Base-by-base conservation (phyloP, 2,113 vertebrate genomes). In the Vidua chalybeata region DNA sequence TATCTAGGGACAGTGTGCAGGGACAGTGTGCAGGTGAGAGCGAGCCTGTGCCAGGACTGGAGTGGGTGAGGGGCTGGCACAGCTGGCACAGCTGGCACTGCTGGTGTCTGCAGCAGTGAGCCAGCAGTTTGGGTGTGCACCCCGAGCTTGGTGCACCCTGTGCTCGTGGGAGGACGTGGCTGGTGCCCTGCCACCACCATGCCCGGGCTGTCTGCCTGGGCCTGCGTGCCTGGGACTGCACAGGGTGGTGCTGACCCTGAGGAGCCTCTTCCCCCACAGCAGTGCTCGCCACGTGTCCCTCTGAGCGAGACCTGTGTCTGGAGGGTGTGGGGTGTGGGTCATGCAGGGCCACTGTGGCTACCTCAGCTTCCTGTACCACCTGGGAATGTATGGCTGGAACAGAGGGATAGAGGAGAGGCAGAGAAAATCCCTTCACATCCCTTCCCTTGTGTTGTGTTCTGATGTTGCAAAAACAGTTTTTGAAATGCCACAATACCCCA, bases 311-410 rank as follows among this genome's bases (percentile, higher is more conserved):
- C 11, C n/a, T 15, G 0, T 5, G 58, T n/a, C 51, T 7, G 33
- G 17, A 19, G 37, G 31, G 12, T 4, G 3, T 30, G 7, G 23
- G 52, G 35, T 0, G 4, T 0, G 4, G 15, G 4, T 26, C 9
- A 3, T 37, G 45, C 75, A 37, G 63, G 51, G 56, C 80, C 55
- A 15, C 31, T 20, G 9, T 24, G 56, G 17, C 48, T 33, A 4
- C 68, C 27, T 54, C 21, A 27, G 48, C 48, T 46, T 37, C 13
- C 39, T 0, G 2, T 46, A 24, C 33, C 81, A 46, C 33, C 58
- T 84, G 81, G 30, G 54, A 77, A 56, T 3, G 4, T 3, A 4
- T 13, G 7, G 61, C 51, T 59, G 41, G 41, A 58, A 61, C 21
- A 15, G 39, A 4, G 4, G 11, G 75, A 17, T 33, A 26, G 84